Evolutionary conservation across 2,113 vertebrate genomes (phyloP).

Genomic region (Thunnus maccoyii): DNA sequence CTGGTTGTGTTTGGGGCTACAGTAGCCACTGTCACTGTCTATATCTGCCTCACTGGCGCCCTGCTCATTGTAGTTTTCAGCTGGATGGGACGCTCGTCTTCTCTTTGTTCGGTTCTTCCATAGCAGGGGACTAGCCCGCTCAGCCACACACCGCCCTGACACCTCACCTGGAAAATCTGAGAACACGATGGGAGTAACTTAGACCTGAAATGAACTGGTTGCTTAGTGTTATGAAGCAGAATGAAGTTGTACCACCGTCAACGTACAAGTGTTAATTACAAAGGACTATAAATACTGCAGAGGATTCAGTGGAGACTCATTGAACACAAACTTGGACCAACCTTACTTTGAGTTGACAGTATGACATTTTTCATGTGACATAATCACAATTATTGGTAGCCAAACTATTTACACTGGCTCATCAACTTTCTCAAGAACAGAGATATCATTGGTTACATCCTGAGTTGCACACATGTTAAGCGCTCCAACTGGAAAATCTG

Average conservation of each 20-base stretch:
- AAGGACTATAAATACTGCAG: background rate
- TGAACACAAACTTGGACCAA: background rate
- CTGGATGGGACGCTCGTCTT: conserved; percentile 89
- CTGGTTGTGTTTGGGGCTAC: conserved; percentile 96
- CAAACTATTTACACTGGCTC: conserved; percentile 5
- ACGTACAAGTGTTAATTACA: background rate
- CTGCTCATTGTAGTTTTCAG: conserved; percentile 93
- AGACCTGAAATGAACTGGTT: background rate
- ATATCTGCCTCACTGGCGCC: conserved; percentile 95
- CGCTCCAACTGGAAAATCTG: conserved; percentile 67
- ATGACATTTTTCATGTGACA: background rate
- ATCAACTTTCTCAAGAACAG: background rate
- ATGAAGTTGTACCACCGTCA: background rate
- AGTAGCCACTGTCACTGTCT: conserved; percentile 98
- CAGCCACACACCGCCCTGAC: conserved; percentile 89
- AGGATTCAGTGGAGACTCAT: background rate
- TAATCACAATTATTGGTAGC: background rate
- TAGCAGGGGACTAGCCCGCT: conserved; percentile 85
- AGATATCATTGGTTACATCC: background rate
- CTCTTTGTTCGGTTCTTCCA: conserved; percentile 93
- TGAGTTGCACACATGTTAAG: conserved; percentile 16
- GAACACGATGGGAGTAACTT: conserved; percentile 27
- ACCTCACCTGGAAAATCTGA: conserved; percentile 94
- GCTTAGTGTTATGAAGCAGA: background rate
- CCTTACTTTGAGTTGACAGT: background rate